Conservation (phyloP, 2,888 invertebrate genomes). For the Volucella zonaria region DNA sequence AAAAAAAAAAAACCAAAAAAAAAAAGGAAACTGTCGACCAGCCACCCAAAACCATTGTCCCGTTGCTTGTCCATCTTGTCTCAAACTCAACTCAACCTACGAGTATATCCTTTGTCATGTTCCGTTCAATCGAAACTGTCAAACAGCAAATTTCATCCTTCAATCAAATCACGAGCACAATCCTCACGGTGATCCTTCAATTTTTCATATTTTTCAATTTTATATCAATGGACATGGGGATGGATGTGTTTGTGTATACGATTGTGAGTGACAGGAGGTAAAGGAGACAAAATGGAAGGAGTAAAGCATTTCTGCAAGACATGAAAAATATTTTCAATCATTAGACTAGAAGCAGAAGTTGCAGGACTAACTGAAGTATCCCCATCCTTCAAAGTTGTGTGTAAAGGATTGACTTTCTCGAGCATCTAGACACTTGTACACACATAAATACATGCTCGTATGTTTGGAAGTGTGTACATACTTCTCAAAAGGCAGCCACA, state of each 20-base stretch:
- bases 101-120: slow-evolving; percentile 56
- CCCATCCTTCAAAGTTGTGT: slow-evolving; percentile 48
- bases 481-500: neutral
- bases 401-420: slow-evolving; percentile 69
- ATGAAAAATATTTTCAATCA: slow-evolving; percentile 72
- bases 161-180: slow-evolving; percentile 78
- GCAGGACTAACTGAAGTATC: slow-evolving; percentile 60
- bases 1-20: neutral
- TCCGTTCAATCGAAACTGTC: slow-evolving; percentile 80
- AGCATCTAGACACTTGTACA: slow-evolving; percentile 1
- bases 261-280: neutral
- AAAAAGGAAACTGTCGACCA: no score
- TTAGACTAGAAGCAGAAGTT: slow-evolving; percentile 69
- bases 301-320: slow-evolving; percentile 44
- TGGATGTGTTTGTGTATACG: neutral
- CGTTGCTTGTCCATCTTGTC: neutral
- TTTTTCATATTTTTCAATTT: slow-evolving; percentile 72
- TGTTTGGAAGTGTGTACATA: neutral
- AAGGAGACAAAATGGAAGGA: neutral
- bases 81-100: slow-evolving; percentile 1
- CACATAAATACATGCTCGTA: neutral
- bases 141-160: slow-evolving; percentile 80
- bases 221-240: slow-evolving; percentile 54
- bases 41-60: neutral
- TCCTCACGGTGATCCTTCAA: slow-evolving; percentile 73